These are phyloP conservation scores for Dinomys branickii DNA, from an alignment of 2,113 vertebrate species.

Conservation along the genomic window DNA sequence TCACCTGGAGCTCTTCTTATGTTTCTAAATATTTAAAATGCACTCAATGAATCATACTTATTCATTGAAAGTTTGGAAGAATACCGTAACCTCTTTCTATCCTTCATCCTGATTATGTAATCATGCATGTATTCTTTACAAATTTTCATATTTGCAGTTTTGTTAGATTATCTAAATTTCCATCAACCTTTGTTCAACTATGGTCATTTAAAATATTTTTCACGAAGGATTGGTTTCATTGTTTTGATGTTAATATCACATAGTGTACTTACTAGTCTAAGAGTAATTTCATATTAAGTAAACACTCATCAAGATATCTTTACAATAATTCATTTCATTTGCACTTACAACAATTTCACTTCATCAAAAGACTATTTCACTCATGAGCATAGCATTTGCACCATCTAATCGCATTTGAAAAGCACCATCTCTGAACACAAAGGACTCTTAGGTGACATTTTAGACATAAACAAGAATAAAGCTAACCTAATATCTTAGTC, in stretches of 20 bases:
- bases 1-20: neutral
- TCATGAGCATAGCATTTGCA: neutral
- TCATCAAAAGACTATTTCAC: neutral
- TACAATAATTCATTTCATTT: neutral
- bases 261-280: neutral
- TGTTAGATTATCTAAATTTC: neutral
- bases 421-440: neutral
- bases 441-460: neutral
- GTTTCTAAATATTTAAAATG: neutral
- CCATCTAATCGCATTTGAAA: neutral
- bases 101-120: neutral
- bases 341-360: neutral
- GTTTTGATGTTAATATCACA: neutral
- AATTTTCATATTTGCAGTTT: neutral
- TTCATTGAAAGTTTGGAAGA: neutral
- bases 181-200: neutral
- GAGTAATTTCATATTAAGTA: constrained; percentile 3
- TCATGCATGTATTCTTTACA: neutral
- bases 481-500: neutral
- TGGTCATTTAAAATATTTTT: neutral
- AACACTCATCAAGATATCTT: neutral
- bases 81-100: neutral
- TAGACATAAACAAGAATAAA: neutral
- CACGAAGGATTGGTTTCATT: neutral
- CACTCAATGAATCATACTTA: neutral